Conservation (phyloP, 2,113 vertebrate genomes). For the Odocoileus hemionus region DNA sequence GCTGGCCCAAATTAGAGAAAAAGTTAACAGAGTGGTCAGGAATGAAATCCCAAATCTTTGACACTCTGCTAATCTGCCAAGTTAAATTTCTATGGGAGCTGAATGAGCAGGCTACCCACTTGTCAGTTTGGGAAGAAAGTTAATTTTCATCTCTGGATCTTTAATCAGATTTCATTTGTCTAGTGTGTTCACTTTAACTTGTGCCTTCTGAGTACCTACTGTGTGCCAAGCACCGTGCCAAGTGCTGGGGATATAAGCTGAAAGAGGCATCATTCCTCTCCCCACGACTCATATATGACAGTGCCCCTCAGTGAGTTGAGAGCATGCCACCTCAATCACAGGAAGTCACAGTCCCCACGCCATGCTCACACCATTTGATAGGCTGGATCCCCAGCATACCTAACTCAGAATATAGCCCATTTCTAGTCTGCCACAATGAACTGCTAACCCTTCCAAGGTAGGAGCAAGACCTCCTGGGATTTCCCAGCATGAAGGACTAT, state of each 20-base stretch:
- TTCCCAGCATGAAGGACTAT: not conserved
- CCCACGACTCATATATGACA: not conserved
- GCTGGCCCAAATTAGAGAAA: constrained; percentile 24
- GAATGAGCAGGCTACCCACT: not conserved
- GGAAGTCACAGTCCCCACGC: not conserved
- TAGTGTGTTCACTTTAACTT: not conserved
- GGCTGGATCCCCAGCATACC: not conserved
- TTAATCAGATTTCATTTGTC: not conserved
- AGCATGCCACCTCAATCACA: not conserved
- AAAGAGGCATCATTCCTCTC: not conserved
- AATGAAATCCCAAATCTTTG: constrained; percentile 24
- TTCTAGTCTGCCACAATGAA: not conserved
- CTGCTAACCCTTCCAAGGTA: not conserved
- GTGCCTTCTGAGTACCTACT: not conserved
- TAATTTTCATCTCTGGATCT: not conserved
- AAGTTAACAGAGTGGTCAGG: not conserved
- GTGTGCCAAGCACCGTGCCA: not conserved
- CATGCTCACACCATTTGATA: not conserved
- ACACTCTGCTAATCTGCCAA: constrained; percentile 16
- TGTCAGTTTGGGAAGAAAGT: constrained; percentile 20
- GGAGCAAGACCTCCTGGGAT: not conserved
- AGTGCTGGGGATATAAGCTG: not conserved
- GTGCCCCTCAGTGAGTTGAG: not conserved
- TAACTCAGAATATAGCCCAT: not conserved
- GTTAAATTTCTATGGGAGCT: not conserved